Base-by-base conservation (phyloP, 2,888 invertebrate genomes). In the Plutella xylostella region DNA sequence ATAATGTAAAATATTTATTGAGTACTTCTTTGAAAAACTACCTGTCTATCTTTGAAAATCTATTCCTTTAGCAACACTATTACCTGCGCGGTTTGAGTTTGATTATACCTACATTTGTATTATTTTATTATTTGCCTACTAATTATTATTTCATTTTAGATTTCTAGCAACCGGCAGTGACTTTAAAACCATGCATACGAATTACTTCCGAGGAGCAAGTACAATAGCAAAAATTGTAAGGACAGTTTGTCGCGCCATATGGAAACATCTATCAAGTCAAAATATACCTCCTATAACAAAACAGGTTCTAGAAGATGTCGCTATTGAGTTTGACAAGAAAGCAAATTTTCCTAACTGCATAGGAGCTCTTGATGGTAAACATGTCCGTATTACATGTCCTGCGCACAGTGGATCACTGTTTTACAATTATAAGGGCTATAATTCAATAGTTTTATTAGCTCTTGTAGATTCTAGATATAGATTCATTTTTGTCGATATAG, bases 371-470 rank as follows among this genome's bases (percentile, higher is more conserved):
- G 43, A 34, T 34, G 39, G 39, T 31, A 46, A 38, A 39, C 40
- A 40, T 34, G 18, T 40, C 18, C 40, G 38, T 35, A 41, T 55
- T 19, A 15, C 38, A 28, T 42, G 33, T 47, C 51, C 52, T 7
- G 14, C 43, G 20, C 35, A 49, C 5, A 45, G 51, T 51, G 56
- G 54, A 39, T 55, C 54, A 34, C 47, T 49, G 15, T 53, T 51
- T 52, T 52, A 39, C 17, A 55, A 55, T 45, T 57, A 55, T 22
- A 55, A 55, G 22, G 40, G 45, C 21, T 50, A 48, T 20, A 42
- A 47, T 51, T 54, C 53, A 42, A 53, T 51, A 41, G 50, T 56
- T 39, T 51, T 57, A 40, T 45, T 57, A 41, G 54, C 52, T 37
- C 18, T 52, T 40, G 50, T 49, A 7, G 51, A 53, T 31, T 47